Base-by-base conservation (phyloP, 35 echinoderm and acorn worm species). In the Apostichopus californicus region DNA sequence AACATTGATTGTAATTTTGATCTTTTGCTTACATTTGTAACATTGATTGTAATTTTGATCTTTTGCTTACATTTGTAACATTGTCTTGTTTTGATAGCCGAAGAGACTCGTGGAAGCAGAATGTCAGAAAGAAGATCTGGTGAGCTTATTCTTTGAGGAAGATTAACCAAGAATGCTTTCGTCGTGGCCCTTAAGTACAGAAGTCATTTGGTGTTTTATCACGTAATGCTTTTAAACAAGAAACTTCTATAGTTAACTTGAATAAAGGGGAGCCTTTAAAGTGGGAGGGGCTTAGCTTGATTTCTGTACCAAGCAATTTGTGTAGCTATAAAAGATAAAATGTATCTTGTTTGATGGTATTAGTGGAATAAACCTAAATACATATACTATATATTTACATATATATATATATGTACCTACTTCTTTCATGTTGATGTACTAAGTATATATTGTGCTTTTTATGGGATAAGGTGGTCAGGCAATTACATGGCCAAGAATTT, bases 131-230 rank as follows among this genome's bases (percentile, higher is more conserved):
- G 53, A 92, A 22, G 77, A 92, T 52, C 78, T 92, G 90, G 90
- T 92, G 24, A 56, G 81, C n/a, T 81, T 92, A 77, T 92, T 92
- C 90, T 92, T 92, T 92, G 90, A 92, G 81, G 90, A 92, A 55
- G 90, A 92, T 92, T 92, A 82, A 92, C 9, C 8, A 55, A 56
- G 65, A 22, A 55, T 46, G 34, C 34, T 46, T 46, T 46, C 34
- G 34, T 46, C 34, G 34, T 46, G 34, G 34, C 34, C 34, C 34
- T 46, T 3, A 46, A 46, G 34, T 46, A 46, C 34, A 46, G 34
- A 46, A 46, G 34, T 46, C 34, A 46, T 46, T 46, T 46, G 34
- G 34, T 46, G 34, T 46, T 46, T 46, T 46, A 46, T 46, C 34
- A 3, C 34, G 34, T 46, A 46, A 46, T 46, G 34, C 34, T 46